Conservation (phyloP, 2,888 invertebrate species). For the Leptogaster cylindrica region DNA sequence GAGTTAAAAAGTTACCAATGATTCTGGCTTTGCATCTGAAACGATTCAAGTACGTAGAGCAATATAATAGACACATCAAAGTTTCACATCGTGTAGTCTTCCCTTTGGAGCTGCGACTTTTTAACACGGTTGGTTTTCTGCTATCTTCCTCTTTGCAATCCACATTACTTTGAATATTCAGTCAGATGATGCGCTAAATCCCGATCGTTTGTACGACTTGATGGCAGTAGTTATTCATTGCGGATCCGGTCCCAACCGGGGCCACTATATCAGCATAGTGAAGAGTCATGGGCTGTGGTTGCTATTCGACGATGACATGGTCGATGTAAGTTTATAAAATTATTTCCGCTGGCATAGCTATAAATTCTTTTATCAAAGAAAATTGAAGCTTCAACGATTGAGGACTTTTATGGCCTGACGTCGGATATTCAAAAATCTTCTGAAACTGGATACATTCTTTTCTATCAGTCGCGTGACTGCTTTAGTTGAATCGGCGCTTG, state of each 20-base stretch:
- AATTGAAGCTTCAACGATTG: constrained; percentile 98
- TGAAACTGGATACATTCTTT: constrained; percentile 99
- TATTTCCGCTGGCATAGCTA: constrained; percentile 15
- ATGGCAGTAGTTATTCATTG: constrained; percentile 99
- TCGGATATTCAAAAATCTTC: constrained; percentile 99
- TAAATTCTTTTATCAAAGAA: constrained; percentile 71
- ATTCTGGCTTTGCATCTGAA: constrained; percentile 97
- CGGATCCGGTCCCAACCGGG: constrained; percentile 98
- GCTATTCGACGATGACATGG: constrained; percentile 99
- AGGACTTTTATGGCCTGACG: constrained; percentile 99
- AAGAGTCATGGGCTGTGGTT: constrained; percentile 99
- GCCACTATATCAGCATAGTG: constrained; percentile 99
- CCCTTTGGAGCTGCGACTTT: constrained; percentile 94
- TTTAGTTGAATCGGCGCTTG: constrained; percentile 55
- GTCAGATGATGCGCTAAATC: constrained; percentile 98
- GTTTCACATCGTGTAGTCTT: constrained; percentile 99
- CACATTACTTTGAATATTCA: constrained; percentile 58
- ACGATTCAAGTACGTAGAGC: constrained; percentile 97
- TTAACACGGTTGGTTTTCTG: constrained; percentile 79
- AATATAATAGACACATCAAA: constrained; percentile 98
- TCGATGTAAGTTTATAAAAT: constrained; percentile 78
- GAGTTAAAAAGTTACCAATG: constrained; percentile 97
- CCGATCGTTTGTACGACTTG: constrained; percentile 96
- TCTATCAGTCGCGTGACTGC: constrained; percentile 94
- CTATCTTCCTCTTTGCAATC: too few species aligned